phyloP scores from a whole-genome alignment of 2,888 invertebrate genomes.

The Drosophila kambysellisi region DNA sequence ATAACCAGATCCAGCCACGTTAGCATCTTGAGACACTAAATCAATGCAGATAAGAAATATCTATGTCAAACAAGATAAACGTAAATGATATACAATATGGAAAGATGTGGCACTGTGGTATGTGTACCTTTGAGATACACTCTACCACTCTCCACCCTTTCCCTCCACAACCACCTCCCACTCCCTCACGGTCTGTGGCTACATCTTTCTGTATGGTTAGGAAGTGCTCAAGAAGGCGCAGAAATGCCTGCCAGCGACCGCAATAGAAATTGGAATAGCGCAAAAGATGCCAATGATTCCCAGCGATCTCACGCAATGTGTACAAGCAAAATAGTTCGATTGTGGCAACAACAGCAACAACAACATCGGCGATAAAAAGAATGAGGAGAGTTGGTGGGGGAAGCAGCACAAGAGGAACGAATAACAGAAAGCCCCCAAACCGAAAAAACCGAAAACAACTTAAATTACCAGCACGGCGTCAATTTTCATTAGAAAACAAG shows the following conservation, averaged over 20 bases:
- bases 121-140: slow-evolving; percentile 20
- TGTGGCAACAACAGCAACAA: slow-evolving; percentile 30
- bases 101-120: slow-evolving; percentile 1
- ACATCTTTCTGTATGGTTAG: slow-evolving; percentile 1
- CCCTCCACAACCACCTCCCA: background rate
- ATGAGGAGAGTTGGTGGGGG: background rate
- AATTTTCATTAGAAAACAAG: slow-evolving; percentile 78
- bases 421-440: slow-evolving; percentile 40
- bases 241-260: slow-evolving; percentile 20
- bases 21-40: background rate
- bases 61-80: slow-evolving; percentile 4
- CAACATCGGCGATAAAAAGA: slow-evolving; percentile 5
- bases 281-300: slow-evolving; percentile 20
- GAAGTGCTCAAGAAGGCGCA: slow-evolving; percentile 8
- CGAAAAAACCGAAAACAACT: slow-evolving; percentile 70
- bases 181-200: background rate
- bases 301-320: slow-evolving; percentile 64
- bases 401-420: slow-evolving; percentile 15
- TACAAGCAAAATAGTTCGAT: slow-evolving; percentile 58
- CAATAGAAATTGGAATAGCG: slow-evolving; percentile 29
- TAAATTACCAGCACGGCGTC: slow-evolving; percentile 79
- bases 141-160: background rate
- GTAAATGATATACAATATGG: background rate
- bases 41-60: slow-evolving; percentile 7
- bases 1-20: background rate